Conservation (phyloP, 2,797 vertebrate species). For the Gallinago nigripennis region DNA sequence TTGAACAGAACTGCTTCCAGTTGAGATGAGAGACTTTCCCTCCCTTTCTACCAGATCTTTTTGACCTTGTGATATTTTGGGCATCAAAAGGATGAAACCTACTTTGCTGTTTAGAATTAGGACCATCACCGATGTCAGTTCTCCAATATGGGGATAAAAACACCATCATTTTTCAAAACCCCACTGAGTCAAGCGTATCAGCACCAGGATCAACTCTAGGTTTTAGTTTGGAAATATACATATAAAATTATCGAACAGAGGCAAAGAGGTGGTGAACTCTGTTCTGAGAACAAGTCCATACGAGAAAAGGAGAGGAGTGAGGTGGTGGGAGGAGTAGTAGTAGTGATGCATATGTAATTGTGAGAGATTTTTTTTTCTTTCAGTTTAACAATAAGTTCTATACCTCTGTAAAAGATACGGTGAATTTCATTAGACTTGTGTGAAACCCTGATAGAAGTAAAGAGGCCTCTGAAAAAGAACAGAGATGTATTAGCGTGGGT, state of each 20-base stretch:
- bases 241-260: background rate
- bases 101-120: background rate
- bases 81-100: background rate
- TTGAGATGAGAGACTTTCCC: conserved; percentile 4
- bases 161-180: background rate
- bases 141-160: background rate
- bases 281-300: background rate
- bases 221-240: background rate
- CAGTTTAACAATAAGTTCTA: background rate
- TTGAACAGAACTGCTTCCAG: conserved; percentile 32
- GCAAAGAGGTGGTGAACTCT: background rate
- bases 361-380: background rate
- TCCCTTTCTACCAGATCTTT: background rate
- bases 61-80: conserved; percentile 35
- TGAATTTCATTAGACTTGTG: background rate
- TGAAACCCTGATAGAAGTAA: background rate
- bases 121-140: background rate
- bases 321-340: background rate
- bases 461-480: background rate
- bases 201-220: background rate
- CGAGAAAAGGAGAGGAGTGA: background rate
- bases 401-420: background rate
- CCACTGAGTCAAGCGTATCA: background rate
- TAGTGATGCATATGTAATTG: background rate
- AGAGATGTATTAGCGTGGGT: background rate